Evolutionary conservation across 1,140 invertebrate species (phyloP).

Genomic region (Pseudomyrmex gracilis): DNA sequence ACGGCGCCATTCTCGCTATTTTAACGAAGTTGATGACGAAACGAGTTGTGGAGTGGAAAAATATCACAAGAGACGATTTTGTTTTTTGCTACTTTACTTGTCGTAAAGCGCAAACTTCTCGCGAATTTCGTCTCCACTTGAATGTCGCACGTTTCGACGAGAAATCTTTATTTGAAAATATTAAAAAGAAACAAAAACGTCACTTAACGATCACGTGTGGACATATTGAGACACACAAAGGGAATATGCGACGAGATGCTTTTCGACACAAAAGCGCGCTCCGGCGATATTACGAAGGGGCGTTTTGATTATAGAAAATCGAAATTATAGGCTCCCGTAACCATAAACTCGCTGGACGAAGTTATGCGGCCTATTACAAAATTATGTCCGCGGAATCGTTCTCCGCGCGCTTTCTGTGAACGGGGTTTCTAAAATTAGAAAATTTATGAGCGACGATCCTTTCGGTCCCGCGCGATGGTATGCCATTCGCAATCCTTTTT

Average conservation of each 20-base stretch:
- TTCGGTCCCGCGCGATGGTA: slow-evolving; percentile 61
- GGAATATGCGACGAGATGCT: too few species aligned
- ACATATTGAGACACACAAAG: too few species aligned
- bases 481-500: slow-evolving; percentile 61
- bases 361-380: slow-evolving; percentile 59
- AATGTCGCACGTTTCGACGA: background rate
- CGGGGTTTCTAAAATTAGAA: slow-evolving; percentile 78
- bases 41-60: background rate
- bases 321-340: slow-evolving; percentile 46
- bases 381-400: slow-evolving; percentile 52
- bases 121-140: background rate
- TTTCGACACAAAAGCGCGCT: background rate
- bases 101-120: background rate
- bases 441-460: slow-evolving; percentile 76
- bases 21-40: slow-evolving; percentile 5
- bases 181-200: too few species aligned
- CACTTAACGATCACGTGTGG: too few species aligned
- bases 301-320: slow-evolving; percentile 39
- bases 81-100: slow-evolving; percentile 7
- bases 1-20: slow-evolving; percentile 7
- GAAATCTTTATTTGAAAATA: background rate
- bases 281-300: background rate
- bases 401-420: slow-evolving; percentile 44
- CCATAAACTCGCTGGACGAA: slow-evolving; percentile 15
- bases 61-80: background rate